Evolutionary conservation across 1,140 invertebrate genomes (phyloP).

Genomic region (Oryzaephilus surinamensis): DNA sequence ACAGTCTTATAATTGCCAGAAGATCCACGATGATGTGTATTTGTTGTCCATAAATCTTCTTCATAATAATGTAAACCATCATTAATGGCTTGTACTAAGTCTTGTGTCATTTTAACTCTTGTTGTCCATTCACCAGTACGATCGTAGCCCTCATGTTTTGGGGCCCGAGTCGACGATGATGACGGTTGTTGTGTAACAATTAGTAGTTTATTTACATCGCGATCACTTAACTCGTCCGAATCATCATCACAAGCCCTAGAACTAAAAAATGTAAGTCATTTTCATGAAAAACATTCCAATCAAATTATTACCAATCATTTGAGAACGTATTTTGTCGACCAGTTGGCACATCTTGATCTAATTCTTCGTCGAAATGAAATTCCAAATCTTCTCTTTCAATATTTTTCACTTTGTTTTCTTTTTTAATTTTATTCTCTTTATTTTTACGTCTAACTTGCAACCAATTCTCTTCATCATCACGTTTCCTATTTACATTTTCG

Average conservation of each 20-base stretch:
- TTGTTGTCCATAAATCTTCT: conserved; percentile 81
- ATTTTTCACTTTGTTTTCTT: conserved; percentile 30
- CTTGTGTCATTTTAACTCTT: conserved; percentile 84
- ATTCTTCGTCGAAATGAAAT: conserved; percentile 95
- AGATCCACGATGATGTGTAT: conserved; percentile 27
- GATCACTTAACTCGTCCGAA: conserved; percentile 84
- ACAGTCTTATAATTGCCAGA: conserved; percentile 68
- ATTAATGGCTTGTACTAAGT: conserved; percentile 87
- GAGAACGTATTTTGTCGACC: conserved; percentile 77
- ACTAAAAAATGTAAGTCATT: conserved; percentile 11
- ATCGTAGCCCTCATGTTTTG: conserved; percentile 82
- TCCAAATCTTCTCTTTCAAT: conserved; percentile 75
- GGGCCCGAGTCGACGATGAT: too few species aligned
- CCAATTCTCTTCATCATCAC: conserved; percentile 20
- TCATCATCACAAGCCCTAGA: conserved; percentile 51
- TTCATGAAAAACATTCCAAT: conserved; percentile 13
- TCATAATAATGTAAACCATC: conserved; percentile 93
- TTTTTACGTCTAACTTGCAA: conserved; percentile 31
- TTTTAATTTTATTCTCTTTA: conserved; percentile 34
- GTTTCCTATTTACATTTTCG: conserved; percentile 7
- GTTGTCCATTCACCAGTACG: conserved; percentile 76
- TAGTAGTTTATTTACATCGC: conserved; percentile 87
- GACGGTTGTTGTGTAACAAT: conserved; percentile 79
- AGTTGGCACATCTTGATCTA: conserved; percentile 58
- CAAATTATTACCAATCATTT: conserved; percentile 41